phyloP scores from a whole-genome alignment of 2,113 vertebrate species.

The Lamprotornis superbus region DNA sequence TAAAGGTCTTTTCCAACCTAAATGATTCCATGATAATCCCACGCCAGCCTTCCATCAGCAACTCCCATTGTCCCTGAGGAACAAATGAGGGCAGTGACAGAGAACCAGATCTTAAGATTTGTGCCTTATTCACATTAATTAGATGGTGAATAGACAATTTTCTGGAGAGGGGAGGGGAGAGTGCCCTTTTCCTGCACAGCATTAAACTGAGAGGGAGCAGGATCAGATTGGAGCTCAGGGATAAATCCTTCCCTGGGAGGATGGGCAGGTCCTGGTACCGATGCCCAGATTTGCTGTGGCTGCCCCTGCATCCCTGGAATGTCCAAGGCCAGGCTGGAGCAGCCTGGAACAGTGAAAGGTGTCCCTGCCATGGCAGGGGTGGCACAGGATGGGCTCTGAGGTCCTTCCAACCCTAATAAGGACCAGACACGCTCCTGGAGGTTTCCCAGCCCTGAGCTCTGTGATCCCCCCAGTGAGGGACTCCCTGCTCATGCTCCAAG shows the following conservation, averaged over 20 bases:
- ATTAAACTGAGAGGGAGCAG: not conserved
- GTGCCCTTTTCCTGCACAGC: not conserved
- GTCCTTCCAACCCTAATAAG: not conserved
- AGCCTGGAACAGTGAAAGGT: not conserved
- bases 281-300: not conserved
- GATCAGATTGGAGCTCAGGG: not conserved
- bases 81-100: not conserved
- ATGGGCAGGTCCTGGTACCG: not conserved
- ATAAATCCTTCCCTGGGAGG: not conserved
- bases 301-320: not conserved
- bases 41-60: not conserved
- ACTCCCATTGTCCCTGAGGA: not conserved
- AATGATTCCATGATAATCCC: not conserved
- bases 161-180: not conserved
- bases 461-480: not conserved
- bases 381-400: rapidly evolving
- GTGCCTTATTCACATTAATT: not conserved
- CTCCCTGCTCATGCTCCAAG: not conserved
- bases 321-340: not conserved
- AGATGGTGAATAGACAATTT: not conserved
- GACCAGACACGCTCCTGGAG: rapidly evolving
- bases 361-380: not conserved
- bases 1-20: not conserved
- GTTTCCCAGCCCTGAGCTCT: not conserved
- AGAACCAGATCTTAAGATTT: not conserved